Evolutionary conservation across 2,113 vertebrate genomes (phyloP).

Genomic region (Donacobius atricapilla): DNA sequence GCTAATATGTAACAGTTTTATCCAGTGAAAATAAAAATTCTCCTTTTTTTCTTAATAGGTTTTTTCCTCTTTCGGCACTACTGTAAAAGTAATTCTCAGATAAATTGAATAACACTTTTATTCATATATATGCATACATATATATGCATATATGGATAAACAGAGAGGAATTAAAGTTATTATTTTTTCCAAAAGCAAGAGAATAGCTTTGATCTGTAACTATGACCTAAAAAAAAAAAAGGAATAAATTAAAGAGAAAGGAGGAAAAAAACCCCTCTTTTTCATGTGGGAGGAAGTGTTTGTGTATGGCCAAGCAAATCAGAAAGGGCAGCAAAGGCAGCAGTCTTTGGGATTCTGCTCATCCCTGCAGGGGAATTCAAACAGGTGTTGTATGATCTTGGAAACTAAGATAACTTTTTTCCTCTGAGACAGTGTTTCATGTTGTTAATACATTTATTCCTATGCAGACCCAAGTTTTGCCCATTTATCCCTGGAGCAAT

Average conservation of each 20-base stretch:
- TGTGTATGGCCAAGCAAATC: not conserved
- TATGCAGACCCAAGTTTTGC: not conserved
- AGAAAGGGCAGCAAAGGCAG: not conserved
- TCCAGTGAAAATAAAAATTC: not conserved
- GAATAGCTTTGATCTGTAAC: not conserved
- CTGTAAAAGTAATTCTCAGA: not conserved
- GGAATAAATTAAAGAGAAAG: not conserved
- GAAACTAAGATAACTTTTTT: not conserved
- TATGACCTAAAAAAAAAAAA: not conserved
- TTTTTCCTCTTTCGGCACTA: not conserved
- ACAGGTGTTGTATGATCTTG: not conserved
- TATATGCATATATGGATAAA: not conserved
- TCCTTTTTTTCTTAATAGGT: not conserved
- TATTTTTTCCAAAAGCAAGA: not conserved
- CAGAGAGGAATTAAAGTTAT: not conserved
- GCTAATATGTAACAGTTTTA: not conserved
- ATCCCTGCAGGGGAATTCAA: not conserved
- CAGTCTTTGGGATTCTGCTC: not conserved
- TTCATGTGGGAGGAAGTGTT: not conserved
- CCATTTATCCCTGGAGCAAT: not conserved
- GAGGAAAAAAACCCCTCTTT: not conserved
- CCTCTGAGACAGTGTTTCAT: not conserved
- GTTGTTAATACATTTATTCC: slow-evolving; percentile 16
- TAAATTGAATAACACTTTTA: not conserved
- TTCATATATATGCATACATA: not conserved